Base-by-base conservation (phyloP, 1,140 invertebrate genomes). In the Wiebesia pumilae region DNA sequence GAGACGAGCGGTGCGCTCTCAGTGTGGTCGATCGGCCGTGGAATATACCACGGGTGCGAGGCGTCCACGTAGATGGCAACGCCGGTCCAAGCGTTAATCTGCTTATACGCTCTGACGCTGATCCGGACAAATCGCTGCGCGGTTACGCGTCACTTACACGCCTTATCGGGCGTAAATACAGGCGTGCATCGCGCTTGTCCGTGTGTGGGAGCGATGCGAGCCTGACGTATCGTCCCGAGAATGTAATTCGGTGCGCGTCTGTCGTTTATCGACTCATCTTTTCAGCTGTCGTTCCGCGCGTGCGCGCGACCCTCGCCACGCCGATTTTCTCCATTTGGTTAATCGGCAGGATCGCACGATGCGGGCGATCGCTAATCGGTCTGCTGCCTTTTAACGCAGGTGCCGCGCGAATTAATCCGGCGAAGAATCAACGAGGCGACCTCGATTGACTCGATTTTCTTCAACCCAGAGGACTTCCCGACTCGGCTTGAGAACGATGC, bases 61-160 rank as follows among this genome's bases (percentile, higher is more conserved):
- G 58, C 10, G 58, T 62, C 27, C 58, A 62, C 24, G 58, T 27
- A 27, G 2, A 27, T 4, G 24, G 58, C 19, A 21, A 21, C 51
- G 51, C 2, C 19, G 51, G 12, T 16, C 19, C 51, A 47, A 47
- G 65, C 73, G 71, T 69, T 93, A 93, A 93, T 93, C 93, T 93
- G 91, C 93, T 93, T 93, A 93, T 65, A 27, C 69, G n/a, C 85
- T 86, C 84, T 93, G 92, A 93, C 92, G 92, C 91, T 93, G 91
- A 93, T 93, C 92, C 92, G 93, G 90, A 93, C 91, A 92, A 93
- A 93, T 93, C 92, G 91, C 90, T 82, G 91, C 90, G 89, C 90
- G 92, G 90, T 93, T 93, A 93, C 92, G 91, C 91, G 90, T 90
- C 92, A 91, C 90, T 92, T 93, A 91, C 89, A 85, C 83, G n/a